Evolutionary conservation across 2,797 vertebrate species (phyloP).

Genomic region (Mastacembelus armatus): DNA sequence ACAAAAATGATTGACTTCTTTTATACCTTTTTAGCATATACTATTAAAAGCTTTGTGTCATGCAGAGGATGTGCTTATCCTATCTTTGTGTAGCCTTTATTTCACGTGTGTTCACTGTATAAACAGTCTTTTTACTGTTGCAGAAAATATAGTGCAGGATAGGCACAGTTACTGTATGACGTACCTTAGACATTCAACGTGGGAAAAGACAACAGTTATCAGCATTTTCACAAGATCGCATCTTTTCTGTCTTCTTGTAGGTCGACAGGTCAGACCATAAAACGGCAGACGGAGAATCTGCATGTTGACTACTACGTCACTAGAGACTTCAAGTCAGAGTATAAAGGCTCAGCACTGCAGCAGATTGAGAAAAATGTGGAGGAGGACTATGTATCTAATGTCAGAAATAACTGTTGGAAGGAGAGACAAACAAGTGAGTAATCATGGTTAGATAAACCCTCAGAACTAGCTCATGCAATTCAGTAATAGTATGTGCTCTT

Average conservation of each 20-base stretch:
- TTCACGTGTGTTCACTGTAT: neutral
- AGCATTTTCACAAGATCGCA: neutral
- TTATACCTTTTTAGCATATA: too few species aligned
- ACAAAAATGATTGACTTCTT: too few species aligned
- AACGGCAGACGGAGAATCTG: conserved; percentile 94
- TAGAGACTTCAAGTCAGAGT: conserved; percentile 96
- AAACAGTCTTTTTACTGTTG: neutral
- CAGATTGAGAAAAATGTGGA: conserved; percentile 97
- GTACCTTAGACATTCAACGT: neutral
- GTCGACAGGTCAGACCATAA: conserved; percentile 93
- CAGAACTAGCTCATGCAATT: neutral
- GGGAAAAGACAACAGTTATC: neutral
- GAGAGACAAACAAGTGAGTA: conserved; percentile 97
- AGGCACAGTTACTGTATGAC: neutral
- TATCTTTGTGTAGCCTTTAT: neutral
- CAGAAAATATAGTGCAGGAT: neutral
- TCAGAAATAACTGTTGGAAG: conserved; percentile 98
- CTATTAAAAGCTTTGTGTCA: neutral
- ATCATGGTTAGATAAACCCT: neutral
- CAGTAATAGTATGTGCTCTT: neutral
- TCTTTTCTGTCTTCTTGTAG: conserved; percentile 74
- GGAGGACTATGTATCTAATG: conserved; percentile 96
- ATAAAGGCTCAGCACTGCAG: conserved; percentile 90
- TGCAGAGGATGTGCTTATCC: neutral
- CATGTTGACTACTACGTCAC: conserved; percentile 92